phyloP scores from a whole-genome alignment of 2,888 invertebrate species.

The Mellilla xanthometata region DNA sequence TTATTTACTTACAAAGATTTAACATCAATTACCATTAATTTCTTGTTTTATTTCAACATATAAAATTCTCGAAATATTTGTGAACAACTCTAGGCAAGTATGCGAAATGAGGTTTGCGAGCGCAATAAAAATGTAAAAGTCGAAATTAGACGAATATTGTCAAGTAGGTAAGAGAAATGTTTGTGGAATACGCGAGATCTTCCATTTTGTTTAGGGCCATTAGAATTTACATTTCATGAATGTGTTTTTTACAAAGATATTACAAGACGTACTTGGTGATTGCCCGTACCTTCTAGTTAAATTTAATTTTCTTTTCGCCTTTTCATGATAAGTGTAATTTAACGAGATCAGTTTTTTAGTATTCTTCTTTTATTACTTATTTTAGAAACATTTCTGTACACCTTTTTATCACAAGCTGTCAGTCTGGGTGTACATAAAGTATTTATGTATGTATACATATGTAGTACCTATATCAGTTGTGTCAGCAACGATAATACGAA shows the following conservation, averaged over 20 bases:
- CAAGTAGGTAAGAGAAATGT: slow-evolving; percentile 42
- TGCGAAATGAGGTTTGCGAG: slow-evolving; percentile 35
- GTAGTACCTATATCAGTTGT: too few relatives aligned
- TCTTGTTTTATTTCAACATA: slow-evolving; percentile 22
- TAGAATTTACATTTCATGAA: slow-evolving; percentile 49
- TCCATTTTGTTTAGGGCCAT: slow-evolving; percentile 52
- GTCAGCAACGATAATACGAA: too few relatives aligned
- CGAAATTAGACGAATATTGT: slow-evolving; percentile 40
- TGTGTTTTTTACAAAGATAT: slow-evolving; percentile 43
- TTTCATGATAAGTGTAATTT: slow-evolving; percentile 1
- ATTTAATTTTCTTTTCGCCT: slow-evolving; percentile 35
- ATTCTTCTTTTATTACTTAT: too few relatives aligned
- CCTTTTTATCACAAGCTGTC: too few relatives aligned
- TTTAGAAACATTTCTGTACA: too few relatives aligned
- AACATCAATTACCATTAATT: slow-evolving; percentile 20
- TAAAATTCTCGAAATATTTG: slow-evolving; percentile 30
- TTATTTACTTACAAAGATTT: slow-evolving; percentile 16
- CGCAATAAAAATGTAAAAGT: slow-evolving; percentile 37
- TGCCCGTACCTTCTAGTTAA: slow-evolving; percentile 37
- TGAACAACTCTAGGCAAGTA: slow-evolving; percentile 34
- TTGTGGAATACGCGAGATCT: slow-evolving; percentile 42
- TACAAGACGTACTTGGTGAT: slow-evolving; percentile 38
- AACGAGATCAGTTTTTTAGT: too few relatives aligned
- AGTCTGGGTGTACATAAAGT: too few relatives aligned
- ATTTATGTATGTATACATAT: too few relatives aligned